These are phyloP conservation scores for Catharus bicknelli DNA, from an alignment of 2,113 vertebrate species.

Conservation along the genomic window DNA sequence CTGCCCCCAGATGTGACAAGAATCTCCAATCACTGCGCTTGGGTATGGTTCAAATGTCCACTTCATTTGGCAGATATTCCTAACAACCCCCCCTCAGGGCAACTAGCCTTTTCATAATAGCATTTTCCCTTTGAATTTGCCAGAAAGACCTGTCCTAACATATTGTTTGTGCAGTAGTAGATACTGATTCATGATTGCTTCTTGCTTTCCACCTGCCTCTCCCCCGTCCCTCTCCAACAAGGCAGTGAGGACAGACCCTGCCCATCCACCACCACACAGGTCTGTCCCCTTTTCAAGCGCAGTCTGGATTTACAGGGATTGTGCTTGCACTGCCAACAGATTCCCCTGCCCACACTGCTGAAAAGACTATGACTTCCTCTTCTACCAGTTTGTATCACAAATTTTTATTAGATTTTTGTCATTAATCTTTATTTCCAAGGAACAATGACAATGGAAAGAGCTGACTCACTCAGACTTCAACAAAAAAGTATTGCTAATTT, in stretches of 20 bases:
- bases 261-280: too few relatives aligned
- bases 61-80: constrained; percentile 52
- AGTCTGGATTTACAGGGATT: neutral
- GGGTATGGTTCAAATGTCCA: constrained; percentile 35
- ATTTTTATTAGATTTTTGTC: neutral
- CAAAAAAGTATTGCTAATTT: neutral
- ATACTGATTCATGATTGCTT: neutral
- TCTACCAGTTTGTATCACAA: neutral
- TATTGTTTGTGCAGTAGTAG: neutral
- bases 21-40: neutral
- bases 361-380: neutral
- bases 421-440: neutral
- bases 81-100: neutral
- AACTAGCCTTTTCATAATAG: constrained; percentile 21
- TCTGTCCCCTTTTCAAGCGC: neutral
- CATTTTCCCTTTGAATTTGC: neutral
- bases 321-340: accelerated
- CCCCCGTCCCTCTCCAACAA: neutral
- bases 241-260: neutral
- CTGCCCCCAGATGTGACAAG: neutral
- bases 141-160: neutral
- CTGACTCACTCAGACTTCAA: neutral
- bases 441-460: neutral
- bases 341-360: neutral
- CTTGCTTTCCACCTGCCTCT: neutral